Base-by-base conservation (phyloP, 1,140 invertebrate genomes). In the Hyphantria cunea region DNA sequence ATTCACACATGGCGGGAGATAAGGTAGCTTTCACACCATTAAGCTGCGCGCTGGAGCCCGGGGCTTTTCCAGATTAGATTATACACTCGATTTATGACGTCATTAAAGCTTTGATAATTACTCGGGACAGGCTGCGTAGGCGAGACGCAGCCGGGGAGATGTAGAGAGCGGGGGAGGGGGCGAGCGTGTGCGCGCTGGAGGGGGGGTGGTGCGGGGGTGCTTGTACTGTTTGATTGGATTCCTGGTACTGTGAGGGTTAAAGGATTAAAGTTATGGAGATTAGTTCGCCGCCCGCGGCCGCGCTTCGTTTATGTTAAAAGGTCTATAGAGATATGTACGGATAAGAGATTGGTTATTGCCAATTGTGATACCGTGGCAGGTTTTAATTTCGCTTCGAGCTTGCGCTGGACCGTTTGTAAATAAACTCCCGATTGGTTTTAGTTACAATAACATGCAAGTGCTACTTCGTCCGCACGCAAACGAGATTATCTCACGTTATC, bases 51-150 rank as follows among this genome's bases (percentile, higher is more conserved):
- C 77, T 83, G 83, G 86, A 90, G 86, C 84, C 82, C 82, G 88
- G 87, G 89, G 90, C 89, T 92, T 91, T 91, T 90, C 87, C 90
- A 92, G 90, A 92, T 92, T 92, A 92, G 90, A 92, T 92, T 92
- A 92, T 91, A 90, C 87, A 89, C 81, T 89, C 83, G 89, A 92
- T 92, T 92, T 92, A 92, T 91, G 87, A 85, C 71, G 89, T 91
- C 88, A 92, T 92, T 92, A 91, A 91, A 90, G 89, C 90, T 87
- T 87, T 91, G 90, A 92, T 92, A 92, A 92, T 92, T 92, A 91
- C 87, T 87, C 83, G 85, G 87, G 87, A 87, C 85, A 87, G 84
- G 82, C 87, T 90, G 86, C 82, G 87, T 86, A 85, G 85, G 84
- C 82, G 83, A 84, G 78, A 74, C 75, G 77, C 74, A 75, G 65